Conservation (phyloP, 2,888 invertebrate genomes). For the Heliconius sara region DNA sequence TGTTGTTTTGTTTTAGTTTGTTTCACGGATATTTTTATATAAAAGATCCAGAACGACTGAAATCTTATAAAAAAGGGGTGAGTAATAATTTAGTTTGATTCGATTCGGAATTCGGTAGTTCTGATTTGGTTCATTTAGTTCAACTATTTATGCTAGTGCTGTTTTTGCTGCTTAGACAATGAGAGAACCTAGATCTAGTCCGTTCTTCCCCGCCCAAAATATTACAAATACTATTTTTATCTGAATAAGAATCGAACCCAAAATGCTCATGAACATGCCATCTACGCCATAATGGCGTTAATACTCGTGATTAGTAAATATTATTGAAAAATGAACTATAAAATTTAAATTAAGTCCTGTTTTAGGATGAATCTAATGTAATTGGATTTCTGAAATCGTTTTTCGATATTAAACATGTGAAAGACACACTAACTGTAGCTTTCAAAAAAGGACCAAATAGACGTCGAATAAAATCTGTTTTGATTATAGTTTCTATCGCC, state of each 20-base stretch:
- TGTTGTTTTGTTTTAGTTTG: slow-evolving; percentile 72
- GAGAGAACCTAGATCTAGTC: too few relatives aligned
- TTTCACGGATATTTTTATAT: slow-evolving; percentile 73
- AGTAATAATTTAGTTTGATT: neutral
- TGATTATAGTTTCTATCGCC: slow-evolving; percentile 66
- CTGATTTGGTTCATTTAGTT: too few relatives aligned
- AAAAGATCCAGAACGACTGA: slow-evolving; percentile 64
- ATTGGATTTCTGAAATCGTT: slow-evolving; percentile 69
- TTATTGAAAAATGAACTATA: slow-evolving; percentile 27
- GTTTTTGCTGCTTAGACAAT: too few relatives aligned
- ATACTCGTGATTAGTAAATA: neutral
- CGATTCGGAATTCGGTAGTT: too few relatives aligned
- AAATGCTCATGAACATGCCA: neutral
- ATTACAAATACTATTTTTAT: neutral
- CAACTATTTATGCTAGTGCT: too few relatives aligned
- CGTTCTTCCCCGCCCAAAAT: too few relatives aligned
- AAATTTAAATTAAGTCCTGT: slow-evolving; percentile 50
- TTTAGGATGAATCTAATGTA: slow-evolving; percentile 45
- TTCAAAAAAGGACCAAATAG: slow-evolving; percentile 78
- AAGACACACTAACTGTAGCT: slow-evolving; percentile 77
- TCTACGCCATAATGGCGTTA: neutral
- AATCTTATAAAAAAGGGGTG: slow-evolving; percentile 58
- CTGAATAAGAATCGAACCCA: neutral
- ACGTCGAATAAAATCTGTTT: slow-evolving; percentile 69
- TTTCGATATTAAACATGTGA: slow-evolving; percentile 80